Evolutionary conservation across 1,140 invertebrate species (phyloP), one percentile per base, ranked within the genome.

Genomic region (Lasioglossum baleicum): DNA sequence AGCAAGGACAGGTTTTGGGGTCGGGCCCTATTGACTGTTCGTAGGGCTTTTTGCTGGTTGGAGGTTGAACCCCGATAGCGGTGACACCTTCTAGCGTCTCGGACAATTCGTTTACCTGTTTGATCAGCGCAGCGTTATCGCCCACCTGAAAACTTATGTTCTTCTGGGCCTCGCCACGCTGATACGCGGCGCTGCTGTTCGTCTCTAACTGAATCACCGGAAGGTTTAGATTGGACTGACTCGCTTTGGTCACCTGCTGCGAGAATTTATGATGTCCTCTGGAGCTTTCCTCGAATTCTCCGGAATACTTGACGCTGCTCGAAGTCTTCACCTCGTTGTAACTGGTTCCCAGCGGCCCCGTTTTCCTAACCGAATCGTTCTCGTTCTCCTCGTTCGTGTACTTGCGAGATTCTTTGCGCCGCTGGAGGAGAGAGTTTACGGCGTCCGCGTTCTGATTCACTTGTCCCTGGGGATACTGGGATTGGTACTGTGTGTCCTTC

Each of bases 1-100:
- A 90, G 64, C 91, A 91, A 15, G 90, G 91, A 85, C 90, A 92
- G 35, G 87, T 84, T 72, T 88, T 71, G 3, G 91, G 86, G 53
- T 89, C 87, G 68, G 90, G 87, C 63, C 88, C 88, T 70, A 91
- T 31, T 35, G 90, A 87, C 40, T 90, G 71, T 26, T 90, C 71
- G 48, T 90, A 88, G 73, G 90, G 87, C 58, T 90, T 89, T 31
- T 85, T 74, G 42, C 83, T 83, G 31, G 66, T 73, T 53, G 89
- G 88, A 53, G 90, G 89, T 22, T 90, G 89, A 60, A 90, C 85
- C 22, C 90, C 85, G 11, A 86, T 87, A 15, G 87, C 85, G 5
- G 80, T 61, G 20, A 89, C n/a, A 35, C 35, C 78, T 58, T 44
- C 44, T 15, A 35, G 40, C 61, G 63, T 20, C 53, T 58, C 56